These are phyloP conservation scores for Pantherophis guttatus DNA, from an alignment of 2,113 vertebrate genomes.

Conservation along the genomic window DNA sequence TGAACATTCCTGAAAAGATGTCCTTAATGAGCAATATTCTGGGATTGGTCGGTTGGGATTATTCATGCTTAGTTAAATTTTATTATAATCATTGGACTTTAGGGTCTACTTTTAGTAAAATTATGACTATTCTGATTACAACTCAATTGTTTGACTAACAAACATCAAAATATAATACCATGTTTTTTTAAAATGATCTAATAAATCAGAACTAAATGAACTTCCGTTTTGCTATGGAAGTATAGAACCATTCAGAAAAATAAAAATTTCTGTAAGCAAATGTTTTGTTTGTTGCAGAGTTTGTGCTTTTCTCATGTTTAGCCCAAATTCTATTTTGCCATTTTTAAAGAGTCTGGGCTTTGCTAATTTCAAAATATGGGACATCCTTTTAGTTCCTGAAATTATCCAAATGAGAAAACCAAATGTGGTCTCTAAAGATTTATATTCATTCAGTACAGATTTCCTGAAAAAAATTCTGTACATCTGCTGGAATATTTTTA, in stretches of 20 bases:
- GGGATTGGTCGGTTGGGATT: background rate
- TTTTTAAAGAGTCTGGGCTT: background rate
- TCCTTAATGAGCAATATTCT: background rate
- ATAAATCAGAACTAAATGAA: background rate
- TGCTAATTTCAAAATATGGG: background rate
- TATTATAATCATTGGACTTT: background rate
- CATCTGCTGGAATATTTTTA: background rate
- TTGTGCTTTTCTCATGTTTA: background rate
- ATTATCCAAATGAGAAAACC: background rate
- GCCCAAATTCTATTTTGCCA: background rate
- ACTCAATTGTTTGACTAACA: background rate
- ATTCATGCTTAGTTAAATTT: background rate
- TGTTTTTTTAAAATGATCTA: background rate
- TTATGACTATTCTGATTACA: background rate
- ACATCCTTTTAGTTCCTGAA: background rate
- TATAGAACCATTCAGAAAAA: background rate
- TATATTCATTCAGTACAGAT: background rate
- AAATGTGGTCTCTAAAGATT: background rate
- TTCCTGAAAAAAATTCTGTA: background rate
- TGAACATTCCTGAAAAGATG: background rate
- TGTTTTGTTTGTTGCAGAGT: background rate
- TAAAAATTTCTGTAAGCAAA: background rate
- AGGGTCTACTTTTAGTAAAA: background rate
- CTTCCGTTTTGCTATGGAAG: background rate
- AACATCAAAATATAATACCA: background rate